Percentiles rank a stretch among this genome's conserved stretches.
Conservation (phyloP, 2,797 vertebrate species). For the Orestias chungarensis region DNA sequence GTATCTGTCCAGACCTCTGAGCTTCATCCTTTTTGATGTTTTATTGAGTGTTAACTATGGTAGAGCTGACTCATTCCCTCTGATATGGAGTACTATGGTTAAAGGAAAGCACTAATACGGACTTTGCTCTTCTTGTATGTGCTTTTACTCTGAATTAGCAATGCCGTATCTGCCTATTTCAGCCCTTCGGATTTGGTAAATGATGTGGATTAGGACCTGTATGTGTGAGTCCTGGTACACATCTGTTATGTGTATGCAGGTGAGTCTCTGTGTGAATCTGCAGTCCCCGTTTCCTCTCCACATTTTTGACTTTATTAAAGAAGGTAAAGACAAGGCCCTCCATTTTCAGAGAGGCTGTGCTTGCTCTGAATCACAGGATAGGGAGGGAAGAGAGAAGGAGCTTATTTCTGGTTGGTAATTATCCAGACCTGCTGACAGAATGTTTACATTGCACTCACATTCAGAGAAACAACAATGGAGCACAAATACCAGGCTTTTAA, state of each 20-base stretch:
- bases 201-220: conserved; percentile 30
- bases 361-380: conserved; percentile 43
- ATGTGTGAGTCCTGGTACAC: not conserved
- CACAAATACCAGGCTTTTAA: conserved; percentile 47
- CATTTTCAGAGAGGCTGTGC: conserved; percentile 48
- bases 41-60: conserved; percentile 80
- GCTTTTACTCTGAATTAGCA: conserved; percentile 55
- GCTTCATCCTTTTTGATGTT: conserved; percentile 80
- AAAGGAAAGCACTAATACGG: conserved; percentile 59
- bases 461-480: conserved; percentile 32
- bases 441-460: conserved; percentile 31
- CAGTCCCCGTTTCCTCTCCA: conserved; percentile 30
- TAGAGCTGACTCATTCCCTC: conserved; percentile 65
- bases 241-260: conserved; percentile 14
- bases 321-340: conserved; percentile 55
- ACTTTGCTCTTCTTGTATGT: conserved; percentile 55
- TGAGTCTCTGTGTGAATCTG: conserved; percentile 28
- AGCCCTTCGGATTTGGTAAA: conserved; percentile 48
- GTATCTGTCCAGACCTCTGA: conserved; percentile 68
- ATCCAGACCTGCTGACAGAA: conserved; percentile 34
- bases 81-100: conserved; percentile 60
- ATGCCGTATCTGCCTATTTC: conserved; percentile 42
- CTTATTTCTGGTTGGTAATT: conserved; percentile 25
- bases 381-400: conserved; percentile 19
- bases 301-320: conserved; percentile 35